Evolutionary conservation across 1,140 invertebrate genomes (phyloP), one percentile per base, ranked within the genome.

Genomic region (Linepithema humile): DNA sequence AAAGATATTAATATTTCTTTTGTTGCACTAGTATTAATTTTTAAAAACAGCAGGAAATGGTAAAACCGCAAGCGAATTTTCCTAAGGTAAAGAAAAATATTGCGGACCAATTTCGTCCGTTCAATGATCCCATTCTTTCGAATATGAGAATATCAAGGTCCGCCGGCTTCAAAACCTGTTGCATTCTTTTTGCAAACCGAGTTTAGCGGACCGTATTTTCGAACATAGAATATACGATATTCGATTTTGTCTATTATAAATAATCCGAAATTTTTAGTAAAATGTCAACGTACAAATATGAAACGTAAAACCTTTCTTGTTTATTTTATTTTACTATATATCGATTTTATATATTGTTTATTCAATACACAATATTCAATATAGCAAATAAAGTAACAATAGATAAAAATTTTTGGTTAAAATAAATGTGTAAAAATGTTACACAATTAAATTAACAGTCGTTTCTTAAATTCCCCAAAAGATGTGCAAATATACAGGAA

Each of bases 111-210:
- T 23, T 70, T 69, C 32, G 15, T 6, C 15, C 26, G 3, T 70
- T 80, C 75, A 78, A 69, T 69, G 69, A 69, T 69, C 26, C n/a
- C 43, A 15, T 43, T 40, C n/a, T 20, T 57, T 80, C n/a, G n/a
- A 65, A 65, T 77, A 65, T n/a, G 40, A 50, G 43, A 78, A 29
- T 32, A 50, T 80, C 3, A 35, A 69, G 32, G n/a, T 80, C 26
- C 38, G 29, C 12, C n/a, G 17, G 12, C 12, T 32, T 40, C 23
- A 20, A 32, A 69, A 80, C 48, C 35, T 80, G 64, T 80, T 80
- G 73, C 73, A 1, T 75, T 59, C 12, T 75, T 75, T 75, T 60
- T 62, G 75, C 26, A 23, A 69, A 69, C 20, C 48, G 17, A 57
- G 43, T 69, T 69, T 55, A 55, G 17, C 12, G 35, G 26, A 77